A percentile compares a stretch with the other conserved stretches of the same genome.
These are phyloP conservation scores for Alouatta palliata DNA, from an alignment of 2,113 vertebrate genomes.

Conservation along the genomic window DNA sequence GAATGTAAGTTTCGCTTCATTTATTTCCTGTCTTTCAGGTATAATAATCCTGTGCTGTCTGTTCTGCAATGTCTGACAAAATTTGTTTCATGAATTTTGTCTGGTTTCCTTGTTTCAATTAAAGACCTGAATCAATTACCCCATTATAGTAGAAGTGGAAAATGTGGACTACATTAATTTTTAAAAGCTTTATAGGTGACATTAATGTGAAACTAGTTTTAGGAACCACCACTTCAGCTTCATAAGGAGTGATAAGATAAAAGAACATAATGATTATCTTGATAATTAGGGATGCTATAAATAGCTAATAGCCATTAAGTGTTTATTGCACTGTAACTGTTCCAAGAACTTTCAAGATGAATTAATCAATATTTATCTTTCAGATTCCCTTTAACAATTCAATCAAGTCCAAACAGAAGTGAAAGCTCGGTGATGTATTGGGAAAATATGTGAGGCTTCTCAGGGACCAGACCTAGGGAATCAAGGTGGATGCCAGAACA, in stretches of 20 bases:
- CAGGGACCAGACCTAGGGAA: background rate
- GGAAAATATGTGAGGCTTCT: background rate
- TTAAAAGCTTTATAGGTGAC: background rate
- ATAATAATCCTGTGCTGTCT: background rate
- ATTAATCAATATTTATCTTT: conserved; percentile 50
- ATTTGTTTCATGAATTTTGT: background rate
- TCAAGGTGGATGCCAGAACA: background rate
- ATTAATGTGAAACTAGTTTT: background rate
- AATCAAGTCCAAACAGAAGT: background rate
- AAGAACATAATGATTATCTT: conserved; percentile 22
- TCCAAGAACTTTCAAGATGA: conserved; percentile 4
- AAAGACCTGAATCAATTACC: background rate
- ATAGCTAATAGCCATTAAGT: background rate
- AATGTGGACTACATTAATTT: background rate
- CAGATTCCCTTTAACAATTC: background rate
- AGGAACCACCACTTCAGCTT: background rate
- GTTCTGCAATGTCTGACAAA: background rate
- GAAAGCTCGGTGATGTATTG: background rate
- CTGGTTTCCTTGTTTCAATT: background rate
- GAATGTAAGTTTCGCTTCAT: background rate
- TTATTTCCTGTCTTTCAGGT: background rate
- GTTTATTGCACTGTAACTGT: conserved; percentile 17
- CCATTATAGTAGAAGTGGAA: background rate
- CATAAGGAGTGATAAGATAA: conserved; percentile 26
- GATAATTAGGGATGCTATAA: conserved; percentile 51